phyloP scores from a whole-genome alignment of 2,113 vertebrate species.

The Gnathonemus echidnorhynchus region DNA sequence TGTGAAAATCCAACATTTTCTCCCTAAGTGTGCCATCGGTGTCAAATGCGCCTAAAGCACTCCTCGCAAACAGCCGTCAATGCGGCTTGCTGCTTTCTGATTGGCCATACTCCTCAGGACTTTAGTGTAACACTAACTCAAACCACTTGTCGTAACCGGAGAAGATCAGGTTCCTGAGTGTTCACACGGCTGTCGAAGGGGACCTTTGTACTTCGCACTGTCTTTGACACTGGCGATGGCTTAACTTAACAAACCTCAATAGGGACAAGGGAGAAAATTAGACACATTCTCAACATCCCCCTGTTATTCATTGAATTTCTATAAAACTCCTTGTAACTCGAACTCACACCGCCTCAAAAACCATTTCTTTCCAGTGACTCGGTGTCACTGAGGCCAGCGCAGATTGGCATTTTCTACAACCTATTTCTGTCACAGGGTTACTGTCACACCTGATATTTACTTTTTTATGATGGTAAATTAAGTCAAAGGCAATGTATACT shows the following conservation, averaged over 20 bases:
- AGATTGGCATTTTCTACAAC: not conserved
- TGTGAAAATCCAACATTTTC: not conserved
- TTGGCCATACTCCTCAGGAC: not conserved
- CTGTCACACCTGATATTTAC: not conserved
- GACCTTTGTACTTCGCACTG: not conserved
- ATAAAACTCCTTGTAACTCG: not conserved
- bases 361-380: not conserved
- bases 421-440: not conserved
- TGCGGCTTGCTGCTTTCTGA: not conserved
- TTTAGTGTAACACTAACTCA: not conserved
- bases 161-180: not conserved
- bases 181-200: not conserved
- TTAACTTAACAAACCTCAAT: not conserved
- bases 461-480: not conserved
- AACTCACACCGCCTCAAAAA: not conserved
- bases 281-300: not conserved
- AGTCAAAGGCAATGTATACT: not conserved
- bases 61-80: not conserved
- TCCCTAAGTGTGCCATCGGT: not conserved
- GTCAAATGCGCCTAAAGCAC: not conserved
- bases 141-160: not conserved
- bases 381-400: not conserved
- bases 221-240: not conserved
- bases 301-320: not conserved
- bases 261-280: not conserved